These are phyloP conservation scores for Thereva unica DNA, from an alignment of 2,888 invertebrate genomes.

Conservation along the genomic window DNA sequence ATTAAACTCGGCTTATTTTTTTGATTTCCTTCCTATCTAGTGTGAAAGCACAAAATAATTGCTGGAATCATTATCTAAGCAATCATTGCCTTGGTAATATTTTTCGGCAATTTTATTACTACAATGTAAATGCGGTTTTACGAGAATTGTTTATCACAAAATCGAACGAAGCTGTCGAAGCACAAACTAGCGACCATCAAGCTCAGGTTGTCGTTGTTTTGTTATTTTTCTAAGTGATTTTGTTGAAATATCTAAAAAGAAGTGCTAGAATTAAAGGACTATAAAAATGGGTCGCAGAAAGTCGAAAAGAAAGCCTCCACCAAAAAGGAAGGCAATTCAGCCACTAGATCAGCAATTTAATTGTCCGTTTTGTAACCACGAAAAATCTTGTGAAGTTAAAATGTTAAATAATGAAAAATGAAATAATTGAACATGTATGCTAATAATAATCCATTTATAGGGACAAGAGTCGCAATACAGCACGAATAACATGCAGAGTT, in stretches of 20 bases:
- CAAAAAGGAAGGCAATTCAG: slow-evolving; percentile 88
- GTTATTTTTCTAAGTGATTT: slow-evolving; percentile 4
- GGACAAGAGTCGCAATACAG: slow-evolving; percentile 94
- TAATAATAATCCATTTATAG: slow-evolving; percentile 61
- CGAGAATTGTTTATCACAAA: background rate
- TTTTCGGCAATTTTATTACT: too few species aligned
- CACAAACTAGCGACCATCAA: background rate
- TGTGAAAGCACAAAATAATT: too few species aligned
- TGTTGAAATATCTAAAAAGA: too few species aligned
- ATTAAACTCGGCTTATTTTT: too few species aligned
- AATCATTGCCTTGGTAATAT: too few species aligned
- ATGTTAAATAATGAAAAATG: slow-evolving; percentile 63
- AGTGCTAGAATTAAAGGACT: background rate
- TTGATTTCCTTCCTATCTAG: too few species aligned
- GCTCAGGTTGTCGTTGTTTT: background rate
- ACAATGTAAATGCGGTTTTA: too few species aligned
- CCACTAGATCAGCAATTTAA: slow-evolving; percentile 96
- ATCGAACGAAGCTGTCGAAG: background rate
- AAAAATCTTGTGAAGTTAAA: slow-evolving; percentile 98
- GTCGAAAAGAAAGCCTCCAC: slow-evolving; percentile 96
- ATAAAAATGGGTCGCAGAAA: slow-evolving; percentile 89
- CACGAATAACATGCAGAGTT: slow-evolving; percentile 91
- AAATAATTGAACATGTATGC: background rate
- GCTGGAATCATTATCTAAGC: too few species aligned
- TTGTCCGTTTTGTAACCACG: slow-evolving; percentile 99